Conservation (phyloP, 1,140 invertebrate genomes). For the Ganaspis sp. region DNA sequence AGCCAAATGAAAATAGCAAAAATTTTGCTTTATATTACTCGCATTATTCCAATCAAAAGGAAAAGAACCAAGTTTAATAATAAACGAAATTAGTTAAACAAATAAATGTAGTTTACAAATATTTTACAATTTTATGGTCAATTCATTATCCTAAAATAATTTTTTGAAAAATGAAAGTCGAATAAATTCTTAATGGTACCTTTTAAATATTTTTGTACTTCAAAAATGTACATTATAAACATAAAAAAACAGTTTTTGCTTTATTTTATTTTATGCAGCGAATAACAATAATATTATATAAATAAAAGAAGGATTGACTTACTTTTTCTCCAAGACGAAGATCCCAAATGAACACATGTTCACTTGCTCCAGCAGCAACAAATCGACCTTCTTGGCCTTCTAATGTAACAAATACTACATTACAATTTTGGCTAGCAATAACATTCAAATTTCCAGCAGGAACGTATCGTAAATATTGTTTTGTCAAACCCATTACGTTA, state of each 20-base stretch:
- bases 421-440: conserved; percentile 87
- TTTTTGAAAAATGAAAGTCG: no score
- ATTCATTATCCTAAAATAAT: no score
- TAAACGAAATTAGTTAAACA: no score
- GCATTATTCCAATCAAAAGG: no score
- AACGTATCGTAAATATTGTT: conserved; percentile 95
- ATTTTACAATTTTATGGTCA: no score
- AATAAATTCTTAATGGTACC: conserved; percentile 10
- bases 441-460: conserved; percentile 90
- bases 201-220: not conserved
- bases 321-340: conserved; percentile 92
- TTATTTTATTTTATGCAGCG: no score
- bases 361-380: conserved; percentile 92
- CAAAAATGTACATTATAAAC: not conserved
- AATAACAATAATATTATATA: no score
- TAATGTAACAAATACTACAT: conserved; percentile 85
- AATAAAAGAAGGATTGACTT: conserved; percentile 51
- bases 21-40: no score
- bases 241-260: no score
- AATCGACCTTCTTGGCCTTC: conserved; percentile 87
- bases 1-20: no score
- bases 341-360: conserved; percentile 97
- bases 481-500: conserved; percentile 93
- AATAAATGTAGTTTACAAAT: no score
- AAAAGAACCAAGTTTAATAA: no score